Evolutionary conservation across 2,797 vertebrate species (phyloP), one percentile per base, ranked within the genome.

Genomic region (Rallus crepitans): DNA sequence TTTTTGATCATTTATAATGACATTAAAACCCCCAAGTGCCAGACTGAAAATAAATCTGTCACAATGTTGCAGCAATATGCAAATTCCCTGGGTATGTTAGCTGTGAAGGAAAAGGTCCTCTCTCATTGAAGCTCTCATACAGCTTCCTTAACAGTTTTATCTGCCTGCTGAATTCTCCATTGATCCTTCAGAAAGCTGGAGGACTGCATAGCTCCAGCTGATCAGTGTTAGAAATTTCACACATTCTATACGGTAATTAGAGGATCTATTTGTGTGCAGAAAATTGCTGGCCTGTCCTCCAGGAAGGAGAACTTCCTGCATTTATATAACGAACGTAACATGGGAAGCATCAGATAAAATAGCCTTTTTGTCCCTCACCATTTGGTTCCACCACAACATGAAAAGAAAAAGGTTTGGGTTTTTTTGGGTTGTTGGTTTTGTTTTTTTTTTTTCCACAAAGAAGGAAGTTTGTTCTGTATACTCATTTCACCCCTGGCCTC

Each of bases 11-110:
- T 92, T 98, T 94, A 84, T 88, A 93, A 97, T 40, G 90, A 86
- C 89, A 92, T 77, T 96, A 96, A 96, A 97, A 83, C 63, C 84
- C 91, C 93, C 87, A 92, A 96, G 91, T 79, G 57, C 95, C 93
- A 97, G 96, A 95, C 95, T 95, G 94, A 92, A 98, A 97, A 95
- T 95, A 97, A 97, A 92, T 68, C 96, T 97, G 97, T 98, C 98
- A 98, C 80, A 97, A 95, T 96, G 97, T 97, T 98, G 97, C 82
- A 95, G 91, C 82, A 94, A 96, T 84, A 93, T 76, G 90, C 81
- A 97, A 92, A 96, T 96, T 95, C 72, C 73, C 95, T 45, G 91
- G 79, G 78, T 83, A 52, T 1, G 1, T 84, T 94, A 89, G 81
- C 83, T 70, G 63, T 1, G 27, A 86, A 27, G 69, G 81, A 93